Evolutionary conservation across 2,113 vertebrate species (phyloP), one percentile per base, ranked within the genome.

Genomic region (Clarias macrocephalus): DNA sequence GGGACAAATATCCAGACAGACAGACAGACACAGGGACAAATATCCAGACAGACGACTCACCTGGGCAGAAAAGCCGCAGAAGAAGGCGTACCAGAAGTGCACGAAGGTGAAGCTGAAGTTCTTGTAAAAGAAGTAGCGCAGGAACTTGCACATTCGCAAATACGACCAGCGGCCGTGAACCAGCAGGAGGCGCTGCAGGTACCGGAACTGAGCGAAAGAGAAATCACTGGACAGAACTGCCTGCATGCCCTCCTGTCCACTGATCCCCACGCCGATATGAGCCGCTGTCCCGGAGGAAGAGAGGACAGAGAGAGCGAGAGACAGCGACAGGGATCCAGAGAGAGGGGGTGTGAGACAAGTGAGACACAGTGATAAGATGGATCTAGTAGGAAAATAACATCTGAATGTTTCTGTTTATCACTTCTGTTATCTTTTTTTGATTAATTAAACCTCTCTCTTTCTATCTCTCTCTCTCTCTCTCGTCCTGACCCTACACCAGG

Each of bases 51-150:
- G 48, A 48, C 48, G 30, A 57, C 93, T 93, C 86, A 98, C 98
- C 97, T 99, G 97, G 25, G 98, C 98, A 1, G 98, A 99, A 92
- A 99, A 99, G 42, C 98, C 98, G 0, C 94, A 98, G 95, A 96
- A 99, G 96, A 98, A 99, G 70, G 94, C 97, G 11, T 97, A 99
- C 98, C 98, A 99, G 95, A 99, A 97, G 82, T 99, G 97, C 21
- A 99, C 95, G 37, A 99, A 93, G 0, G 98, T 99, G 91, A 99
- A 99, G 91, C 96, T 95, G 92, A 99, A 99, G 93, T 99, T 99
- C 93, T 99, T 99, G 88, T 98, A 99, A 92, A 99, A 99, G 91
- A 99, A 99, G 88, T 99, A 99, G 48, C 93, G 91, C n/a, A 99
- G 95, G 91, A 99, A 99, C 90, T 97, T 97, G 96, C 97, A 98